Evolutionary conservation across 2,888 invertebrate species (phyloP).

Genomic region (Nephrotoma flavescens): DNA sequence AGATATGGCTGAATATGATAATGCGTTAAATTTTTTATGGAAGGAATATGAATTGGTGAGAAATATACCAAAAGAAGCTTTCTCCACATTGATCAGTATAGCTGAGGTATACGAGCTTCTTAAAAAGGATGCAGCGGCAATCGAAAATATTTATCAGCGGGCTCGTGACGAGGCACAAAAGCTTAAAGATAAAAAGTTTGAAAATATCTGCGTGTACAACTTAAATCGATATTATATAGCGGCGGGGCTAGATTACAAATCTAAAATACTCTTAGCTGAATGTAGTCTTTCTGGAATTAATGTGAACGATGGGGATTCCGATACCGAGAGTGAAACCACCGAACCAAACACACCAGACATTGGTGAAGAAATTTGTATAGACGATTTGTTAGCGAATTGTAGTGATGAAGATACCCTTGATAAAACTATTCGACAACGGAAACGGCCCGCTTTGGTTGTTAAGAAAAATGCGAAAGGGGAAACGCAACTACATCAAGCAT

Average conservation of each 20-base stretch:
- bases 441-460: slow-evolving; percentile 38
- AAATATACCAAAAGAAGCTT: slow-evolving; percentile 50
- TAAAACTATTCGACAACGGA: slow-evolving; percentile 27
- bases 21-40: slow-evolving; percentile 55
- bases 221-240: slow-evolving; percentile 40
- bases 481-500: slow-evolving; percentile 75
- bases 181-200: slow-evolving; percentile 34
- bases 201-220: slow-evolving; percentile 43
- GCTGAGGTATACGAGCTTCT: slow-evolving; percentile 52
- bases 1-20: slow-evolving; percentile 56
- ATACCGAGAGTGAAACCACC: slow-evolving; percentile 31
- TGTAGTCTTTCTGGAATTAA: slow-evolving; percentile 35
- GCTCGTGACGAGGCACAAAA: slow-evolving; percentile 44
- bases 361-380: slow-evolving; percentile 55
- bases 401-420: slow-evolving; percentile 32
- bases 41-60: slow-evolving; percentile 57
- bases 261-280: slow-evolving; percentile 37
- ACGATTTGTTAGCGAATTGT: slow-evolving; percentile 42
- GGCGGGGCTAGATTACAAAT: slow-evolving; percentile 36
- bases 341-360: slow-evolving; percentile 43
- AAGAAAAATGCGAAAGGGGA: slow-evolving; percentile 79
- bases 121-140: slow-evolving; percentile 41
- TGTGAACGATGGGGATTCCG: slow-evolving; percentile 22
- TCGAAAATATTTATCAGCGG: slow-evolving; percentile 48
- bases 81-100: slow-evolving; percentile 58